Conservation (phyloP, 2,113 vertebrate species). For the Ceyx cyanopectus region DNA sequence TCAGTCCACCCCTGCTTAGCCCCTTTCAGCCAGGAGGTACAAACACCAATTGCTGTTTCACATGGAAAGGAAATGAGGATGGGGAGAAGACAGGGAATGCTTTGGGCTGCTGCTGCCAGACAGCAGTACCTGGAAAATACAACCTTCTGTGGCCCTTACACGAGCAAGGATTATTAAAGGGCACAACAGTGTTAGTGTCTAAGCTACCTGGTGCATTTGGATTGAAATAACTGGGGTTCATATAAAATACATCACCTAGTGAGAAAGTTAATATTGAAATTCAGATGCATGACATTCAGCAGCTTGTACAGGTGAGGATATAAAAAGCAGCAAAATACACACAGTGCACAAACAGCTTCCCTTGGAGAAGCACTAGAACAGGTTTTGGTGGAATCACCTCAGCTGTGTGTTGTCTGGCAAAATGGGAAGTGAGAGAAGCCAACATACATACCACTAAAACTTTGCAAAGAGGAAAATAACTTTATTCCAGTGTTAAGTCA, state of each 20-base stretch:
- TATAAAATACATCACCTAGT: background rate
- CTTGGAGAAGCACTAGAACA: background rate
- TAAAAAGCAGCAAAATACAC: background rate
- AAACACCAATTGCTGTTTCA: background rate
- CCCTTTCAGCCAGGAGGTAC: background rate
- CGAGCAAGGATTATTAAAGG: background rate
- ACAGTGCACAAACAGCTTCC: background rate
- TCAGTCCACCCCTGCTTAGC: background rate
- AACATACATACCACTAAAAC: background rate
- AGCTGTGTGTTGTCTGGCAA: background rate
- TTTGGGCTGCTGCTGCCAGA: background rate
- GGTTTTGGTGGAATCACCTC: background rate
- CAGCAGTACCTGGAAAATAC: background rate
- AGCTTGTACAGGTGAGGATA: background rate
- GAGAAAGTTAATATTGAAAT: background rate
- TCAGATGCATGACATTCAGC: background rate
- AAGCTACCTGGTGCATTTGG: background rate
- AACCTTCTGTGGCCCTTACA: background rate
- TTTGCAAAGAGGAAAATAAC: background rate
- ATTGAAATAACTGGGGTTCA: background rate
- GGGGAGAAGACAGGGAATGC: background rate
- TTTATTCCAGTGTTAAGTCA: slow-evolving; percentile 46
- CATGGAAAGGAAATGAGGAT: background rate
- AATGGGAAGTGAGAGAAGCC: background rate
- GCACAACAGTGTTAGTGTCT: background rate